These are phyloP conservation scores for Pantherophis alleghaniensis DNA, from an alignment of 2,797 vertebrate species.

Conservation along the genomic window DNA sequence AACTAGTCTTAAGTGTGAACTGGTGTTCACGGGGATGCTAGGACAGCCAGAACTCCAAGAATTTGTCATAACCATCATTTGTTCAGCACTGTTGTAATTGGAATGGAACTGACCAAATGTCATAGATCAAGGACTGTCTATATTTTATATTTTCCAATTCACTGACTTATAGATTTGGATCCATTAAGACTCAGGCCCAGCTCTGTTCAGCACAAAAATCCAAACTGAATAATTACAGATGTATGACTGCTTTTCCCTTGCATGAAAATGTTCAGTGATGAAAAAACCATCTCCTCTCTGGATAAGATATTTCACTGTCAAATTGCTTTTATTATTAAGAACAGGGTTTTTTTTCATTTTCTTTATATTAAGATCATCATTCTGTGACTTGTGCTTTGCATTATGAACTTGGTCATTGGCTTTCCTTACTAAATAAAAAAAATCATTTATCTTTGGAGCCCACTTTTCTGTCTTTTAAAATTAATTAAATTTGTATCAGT, in stretches of 20 bases:
- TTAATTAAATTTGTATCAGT: background rate
- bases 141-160: background rate
- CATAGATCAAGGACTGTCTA: background rate
- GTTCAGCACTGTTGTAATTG: background rate
- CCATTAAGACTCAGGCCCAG: background rate
- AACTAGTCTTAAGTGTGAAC: background rate
- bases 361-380: background rate
- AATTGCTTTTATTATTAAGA: background rate
- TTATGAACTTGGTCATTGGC: background rate
- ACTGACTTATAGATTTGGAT: background rate
- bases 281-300: background rate
- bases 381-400: background rate
- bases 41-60: background rate
- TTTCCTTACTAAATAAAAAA: background rate
- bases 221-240: background rate
- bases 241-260: background rate
- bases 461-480: background rate
- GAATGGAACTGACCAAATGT: background rate
- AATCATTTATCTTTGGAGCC: background rate
- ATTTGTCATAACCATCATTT: background rate
- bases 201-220: background rate
- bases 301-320: background rate
- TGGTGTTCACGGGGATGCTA: background rate
- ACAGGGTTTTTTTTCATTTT: background rate
- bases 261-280: background rate